Conservation (phyloP, 2,113 vertebrate species). For the Acanthochromis polyacanthus region DNA sequence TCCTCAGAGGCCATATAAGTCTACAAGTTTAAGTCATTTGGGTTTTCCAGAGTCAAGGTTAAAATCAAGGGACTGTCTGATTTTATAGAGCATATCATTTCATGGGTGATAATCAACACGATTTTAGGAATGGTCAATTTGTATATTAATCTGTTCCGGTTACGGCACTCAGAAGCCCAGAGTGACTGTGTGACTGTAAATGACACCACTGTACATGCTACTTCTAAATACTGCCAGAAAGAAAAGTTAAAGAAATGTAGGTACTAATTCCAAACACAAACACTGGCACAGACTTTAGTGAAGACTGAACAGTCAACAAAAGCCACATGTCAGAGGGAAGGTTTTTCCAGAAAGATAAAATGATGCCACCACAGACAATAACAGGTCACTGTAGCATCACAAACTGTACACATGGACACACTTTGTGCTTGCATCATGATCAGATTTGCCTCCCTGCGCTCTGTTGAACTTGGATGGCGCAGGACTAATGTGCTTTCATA, state of each 20-base stretch:
- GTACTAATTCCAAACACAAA: background rate
- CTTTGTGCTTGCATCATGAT: conserved; percentile 58
- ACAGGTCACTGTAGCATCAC: conserved; percentile 51
- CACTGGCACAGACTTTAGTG: background rate
- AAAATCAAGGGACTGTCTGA: conserved; percentile 23
- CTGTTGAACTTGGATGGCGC: conserved; percentile 64
- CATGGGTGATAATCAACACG: conserved; percentile 38
- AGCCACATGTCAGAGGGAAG: background rate
- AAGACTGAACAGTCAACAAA: background rate
- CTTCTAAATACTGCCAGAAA: background rate
- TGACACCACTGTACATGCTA: background rate
- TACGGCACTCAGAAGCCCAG: conserved; percentile 24
- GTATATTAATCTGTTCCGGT: conserved; percentile 40
- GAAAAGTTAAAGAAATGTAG: background rate
- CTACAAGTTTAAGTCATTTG: background rate
- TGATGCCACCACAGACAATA: conserved; percentile 37
- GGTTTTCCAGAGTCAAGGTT: conserved; percentile 20
- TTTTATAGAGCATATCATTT: conserved; percentile 50
- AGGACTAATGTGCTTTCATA: conserved; percentile 67
- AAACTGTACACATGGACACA: conserved; percentile 63
- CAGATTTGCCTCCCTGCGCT: conserved; percentile 61
- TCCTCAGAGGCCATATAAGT: background rate
- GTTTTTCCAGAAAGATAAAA: conserved; percentile 30
- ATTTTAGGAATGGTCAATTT: conserved; percentile 43
- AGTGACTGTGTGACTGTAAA: conserved; percentile 22